These are phyloP conservation scores for Beroe forskalii DNA, from an alignment of 37 sponge, comb jelly and placozoan species.

Conservation along the genomic window DNA sequence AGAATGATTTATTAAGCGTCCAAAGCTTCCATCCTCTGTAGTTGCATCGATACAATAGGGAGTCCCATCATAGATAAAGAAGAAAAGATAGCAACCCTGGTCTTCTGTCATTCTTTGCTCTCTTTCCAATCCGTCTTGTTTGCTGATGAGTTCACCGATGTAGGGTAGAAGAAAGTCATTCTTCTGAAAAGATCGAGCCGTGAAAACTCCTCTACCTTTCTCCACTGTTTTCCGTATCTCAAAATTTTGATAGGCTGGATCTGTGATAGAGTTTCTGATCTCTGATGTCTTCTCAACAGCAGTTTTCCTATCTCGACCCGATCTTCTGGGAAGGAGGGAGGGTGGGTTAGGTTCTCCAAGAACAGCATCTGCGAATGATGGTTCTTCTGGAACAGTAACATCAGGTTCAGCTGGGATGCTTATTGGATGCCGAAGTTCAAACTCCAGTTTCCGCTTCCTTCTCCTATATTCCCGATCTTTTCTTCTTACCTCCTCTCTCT, in stretches of 20 bases:
- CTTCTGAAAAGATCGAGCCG: conserved; percentile 69
- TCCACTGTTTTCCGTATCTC: conserved; percentile 50
- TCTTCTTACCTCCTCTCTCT: too few species aligned
- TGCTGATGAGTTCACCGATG: conserved; percentile 76
- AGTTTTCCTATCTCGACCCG: background rate
- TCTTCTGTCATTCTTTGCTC: conserved; percentile 74
- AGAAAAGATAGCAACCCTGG: conserved; percentile 94
- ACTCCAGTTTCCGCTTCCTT: too few species aligned
- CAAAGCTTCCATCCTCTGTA: conserved; percentile 75
- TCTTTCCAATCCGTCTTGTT: conserved; percentile 68
- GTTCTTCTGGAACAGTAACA: too few species aligned
- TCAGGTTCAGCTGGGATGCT: too few species aligned
- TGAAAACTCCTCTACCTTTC: conserved; percentile 83
- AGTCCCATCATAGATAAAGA: conserved; percentile 71
- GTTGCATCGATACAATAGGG: conserved; percentile 83
- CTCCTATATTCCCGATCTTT: too few species aligned
- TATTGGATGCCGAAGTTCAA: too few species aligned
- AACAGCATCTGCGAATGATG: too few species aligned
- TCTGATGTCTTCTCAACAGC: background rate
- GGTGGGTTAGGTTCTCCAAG: too few species aligned
- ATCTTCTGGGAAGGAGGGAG: background rate
- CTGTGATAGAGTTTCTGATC: background rate
- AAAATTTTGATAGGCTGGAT: background rate
- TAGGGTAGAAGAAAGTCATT: conserved; percentile 82
- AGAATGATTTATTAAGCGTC: conserved; percentile 86